Conservation (phyloP, 2,888 invertebrate genomes). For the Eristalis intricaria region DNA sequence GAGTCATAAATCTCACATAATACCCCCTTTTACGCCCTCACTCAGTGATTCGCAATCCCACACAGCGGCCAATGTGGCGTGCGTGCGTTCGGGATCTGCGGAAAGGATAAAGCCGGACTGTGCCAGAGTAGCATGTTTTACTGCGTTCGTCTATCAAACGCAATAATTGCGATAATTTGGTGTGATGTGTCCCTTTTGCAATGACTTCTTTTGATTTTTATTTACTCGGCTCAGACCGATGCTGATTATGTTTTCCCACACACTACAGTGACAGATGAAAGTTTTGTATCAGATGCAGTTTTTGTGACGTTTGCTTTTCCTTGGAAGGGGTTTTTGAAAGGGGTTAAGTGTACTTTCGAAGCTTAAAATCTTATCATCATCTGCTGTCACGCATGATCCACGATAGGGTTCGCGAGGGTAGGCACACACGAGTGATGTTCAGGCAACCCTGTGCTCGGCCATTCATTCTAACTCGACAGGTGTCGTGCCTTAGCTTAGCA, state of each 20-base stretch:
- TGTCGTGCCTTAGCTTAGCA: too few species aligned
- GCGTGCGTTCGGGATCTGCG: background rate
- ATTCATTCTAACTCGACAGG: too few species aligned
- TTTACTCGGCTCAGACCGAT: slow-evolving; percentile 1
- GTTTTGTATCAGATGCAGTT: background rate
- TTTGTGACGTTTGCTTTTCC: background rate
- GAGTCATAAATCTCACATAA: slow-evolving; percentile 22
- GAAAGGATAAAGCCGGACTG: background rate
- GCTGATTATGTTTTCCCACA: background rate
- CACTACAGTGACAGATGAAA: background rate
- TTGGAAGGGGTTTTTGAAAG: background rate
- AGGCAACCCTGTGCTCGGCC: too few species aligned
- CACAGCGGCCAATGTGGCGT: background rate
- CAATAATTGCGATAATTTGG: slow-evolving; percentile 55
- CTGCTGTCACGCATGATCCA: too few species aligned
- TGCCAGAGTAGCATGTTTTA: slow-evolving; percentile 6
- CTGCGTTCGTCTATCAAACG: slow-evolving; percentile 16
- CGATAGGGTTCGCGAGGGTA: too few species aligned
- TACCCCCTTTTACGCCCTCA: background rate
- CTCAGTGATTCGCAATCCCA: background rate
- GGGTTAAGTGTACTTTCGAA: too few species aligned
- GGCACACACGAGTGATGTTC: too few species aligned
- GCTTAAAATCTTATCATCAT: too few species aligned
- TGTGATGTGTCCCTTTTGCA: slow-evolving; percentile 19
- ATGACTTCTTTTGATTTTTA: slow-evolving; percentile 30